These are phyloP conservation scores for Lasioglossum zephyrum DNA, from an alignment of 2,888 invertebrate species.

Conservation along the genomic window DNA sequence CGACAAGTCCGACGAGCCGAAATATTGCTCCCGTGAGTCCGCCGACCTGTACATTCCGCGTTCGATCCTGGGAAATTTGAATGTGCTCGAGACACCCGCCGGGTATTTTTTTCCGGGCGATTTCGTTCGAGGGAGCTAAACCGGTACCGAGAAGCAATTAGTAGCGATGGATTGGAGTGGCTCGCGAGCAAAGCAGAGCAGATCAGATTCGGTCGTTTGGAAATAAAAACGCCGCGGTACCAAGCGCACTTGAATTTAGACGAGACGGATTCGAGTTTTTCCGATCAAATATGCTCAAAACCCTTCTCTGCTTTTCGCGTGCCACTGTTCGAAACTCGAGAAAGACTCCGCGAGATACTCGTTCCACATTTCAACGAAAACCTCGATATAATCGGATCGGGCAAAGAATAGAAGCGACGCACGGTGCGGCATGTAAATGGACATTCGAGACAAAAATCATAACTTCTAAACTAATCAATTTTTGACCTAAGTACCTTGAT, in stretches of 20 bases:
- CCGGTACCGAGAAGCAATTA: background rate
- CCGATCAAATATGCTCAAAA: background rate
- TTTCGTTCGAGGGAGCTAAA: background rate
- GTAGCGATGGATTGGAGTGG: background rate
- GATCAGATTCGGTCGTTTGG: background rate
- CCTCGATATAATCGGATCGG: background rate
- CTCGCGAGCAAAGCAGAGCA: background rate
- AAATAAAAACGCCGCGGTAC: background rate
- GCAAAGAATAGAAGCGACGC: background rate
- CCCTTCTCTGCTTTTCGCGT: background rate
- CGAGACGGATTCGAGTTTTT: too few relatives aligned
- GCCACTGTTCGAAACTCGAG: too few relatives aligned
- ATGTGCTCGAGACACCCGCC: background rate
- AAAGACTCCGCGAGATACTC: background rate
- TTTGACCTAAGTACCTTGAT: too few relatives aligned
- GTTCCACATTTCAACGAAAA: background rate
- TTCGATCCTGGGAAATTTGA: background rate
- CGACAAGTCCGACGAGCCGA: constrained; percentile 92
- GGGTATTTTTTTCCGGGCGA: background rate
- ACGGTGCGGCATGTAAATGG: too few relatives aligned
- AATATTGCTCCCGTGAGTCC: constrained; percentile 91
- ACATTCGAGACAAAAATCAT: too few relatives aligned
- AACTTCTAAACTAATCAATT: too few relatives aligned
- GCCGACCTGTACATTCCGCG: background rate
- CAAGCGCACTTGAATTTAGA: background rate